A percentile compares a stretch with the other conserved stretches of the same genome.
These are phyloP conservation scores for Oncorhynchus keta DNA, from an alignment of 2,113 vertebrate species.

Conservation along the genomic window DNA sequence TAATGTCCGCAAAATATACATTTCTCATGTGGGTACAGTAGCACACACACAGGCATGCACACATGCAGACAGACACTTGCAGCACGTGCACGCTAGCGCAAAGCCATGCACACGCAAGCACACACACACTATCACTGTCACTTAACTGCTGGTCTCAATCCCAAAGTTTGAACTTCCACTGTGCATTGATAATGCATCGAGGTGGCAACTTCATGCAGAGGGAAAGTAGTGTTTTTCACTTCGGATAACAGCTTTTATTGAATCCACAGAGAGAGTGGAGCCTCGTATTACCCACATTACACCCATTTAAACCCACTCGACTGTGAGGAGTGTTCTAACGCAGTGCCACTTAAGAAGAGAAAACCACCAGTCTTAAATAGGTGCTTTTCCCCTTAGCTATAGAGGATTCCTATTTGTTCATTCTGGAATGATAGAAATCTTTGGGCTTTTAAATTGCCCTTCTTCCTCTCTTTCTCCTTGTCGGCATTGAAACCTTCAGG, in stretches of 20 bases:
- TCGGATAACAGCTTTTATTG: constrained; percentile 61
- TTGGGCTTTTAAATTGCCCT: constrained; percentile 17
- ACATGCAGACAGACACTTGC: background rate
- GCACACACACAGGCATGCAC: background rate
- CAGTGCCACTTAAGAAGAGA: constrained; percentile 54
- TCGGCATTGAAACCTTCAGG: background rate
- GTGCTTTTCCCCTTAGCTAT: constrained; percentile 4
- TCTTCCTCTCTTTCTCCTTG: background rate
- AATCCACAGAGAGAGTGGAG: constrained; percentile 58
- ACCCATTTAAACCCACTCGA: constrained; percentile 61
- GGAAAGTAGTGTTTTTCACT: constrained; percentile 35
- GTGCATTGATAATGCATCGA: constrained; percentile 56
- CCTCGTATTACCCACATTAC: constrained; percentile 57
- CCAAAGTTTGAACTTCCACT: constrained; percentile 48
- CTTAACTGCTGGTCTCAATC: constrained; percentile 45
- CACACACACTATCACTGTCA: background rate
- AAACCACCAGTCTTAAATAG: constrained; percentile 39
- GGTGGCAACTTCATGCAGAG: constrained; percentile 60
- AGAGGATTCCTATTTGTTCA: constrained; percentile 40
- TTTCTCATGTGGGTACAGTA: background rate
- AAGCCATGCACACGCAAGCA: no score
- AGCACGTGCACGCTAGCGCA: no score
- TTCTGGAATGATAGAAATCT: constrained; percentile 11
- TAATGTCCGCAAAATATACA: no score
- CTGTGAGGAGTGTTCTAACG: constrained; percentile 65